A percentile compares a stretch with the other conserved stretches of the same genome.
phyloP scores from a whole-genome alignment of 2,113 vertebrate genomes.

The Percopsis transmontana region DNA sequence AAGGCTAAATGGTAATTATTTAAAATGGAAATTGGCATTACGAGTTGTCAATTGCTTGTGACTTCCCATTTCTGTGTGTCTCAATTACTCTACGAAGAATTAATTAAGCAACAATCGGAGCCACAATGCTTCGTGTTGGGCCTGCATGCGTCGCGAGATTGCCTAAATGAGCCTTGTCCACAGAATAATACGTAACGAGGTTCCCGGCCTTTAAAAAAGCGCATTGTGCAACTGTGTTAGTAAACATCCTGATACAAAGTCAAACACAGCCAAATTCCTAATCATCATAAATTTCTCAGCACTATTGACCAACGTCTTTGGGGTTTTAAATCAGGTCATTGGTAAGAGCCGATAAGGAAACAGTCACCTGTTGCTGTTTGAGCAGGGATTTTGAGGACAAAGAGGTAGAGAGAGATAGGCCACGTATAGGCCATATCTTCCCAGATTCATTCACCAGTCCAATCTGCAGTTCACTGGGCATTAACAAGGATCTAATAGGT shows the following conservation, averaged over 20 bases:
- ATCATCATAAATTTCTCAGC: conserved; percentile 18
- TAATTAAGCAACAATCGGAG: neutral
- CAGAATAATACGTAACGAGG: neutral
- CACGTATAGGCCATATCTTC: conserved; percentile 47
- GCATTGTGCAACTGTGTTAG: neutral
- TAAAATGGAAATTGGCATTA: conserved; percentile 32
- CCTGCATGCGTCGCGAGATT: neutral
- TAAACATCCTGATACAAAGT: neutral
- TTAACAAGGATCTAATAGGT: conserved; percentile 71
- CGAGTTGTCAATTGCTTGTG: neutral
- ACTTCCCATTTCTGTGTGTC: neutral
- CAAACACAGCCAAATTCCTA: conserved; percentile 7
- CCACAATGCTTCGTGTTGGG: neutral
- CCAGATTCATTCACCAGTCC: conserved; percentile 61
- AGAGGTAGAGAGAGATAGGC: conserved; percentile 38
- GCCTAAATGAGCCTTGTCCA: neutral
- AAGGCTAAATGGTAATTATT: conserved; percentile 18
- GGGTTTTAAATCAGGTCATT: conserved; percentile 3
- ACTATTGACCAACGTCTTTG: conserved; percentile 22
- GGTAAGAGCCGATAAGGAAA: conserved; percentile 49
- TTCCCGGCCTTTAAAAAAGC: too few species aligned
- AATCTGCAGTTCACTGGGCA: conserved; percentile 56
- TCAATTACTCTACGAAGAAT: conserved; percentile 1
- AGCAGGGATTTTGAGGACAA: conserved; percentile 37
- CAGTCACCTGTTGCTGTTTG: conserved; percentile 43